Base-by-base conservation (phyloP, 2,797 vertebrate species). In the Myotis pilosus region DNA sequence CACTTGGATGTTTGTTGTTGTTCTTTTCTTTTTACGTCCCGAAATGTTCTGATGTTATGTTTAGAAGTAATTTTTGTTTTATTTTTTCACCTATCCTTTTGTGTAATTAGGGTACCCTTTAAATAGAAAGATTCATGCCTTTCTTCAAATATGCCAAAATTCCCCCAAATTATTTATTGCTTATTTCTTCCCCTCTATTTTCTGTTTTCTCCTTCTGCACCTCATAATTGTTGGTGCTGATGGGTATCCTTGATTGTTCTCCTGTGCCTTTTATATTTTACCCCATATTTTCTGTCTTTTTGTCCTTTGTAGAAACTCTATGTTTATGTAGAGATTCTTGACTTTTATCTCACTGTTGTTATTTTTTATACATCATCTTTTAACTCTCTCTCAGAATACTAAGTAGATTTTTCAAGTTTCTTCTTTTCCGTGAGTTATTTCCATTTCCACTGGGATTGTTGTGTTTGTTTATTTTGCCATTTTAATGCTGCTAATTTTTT, bases 401-500 rank as follows among this genome's bases (percentile, higher is more conserved):
- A 68, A 88, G n/a, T 85, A 66, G 23, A 53, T 44, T 72, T 91
- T n/a, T 75, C 12, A 44, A 38, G 25, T 62, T 95, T 74, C 25
- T 81, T 74, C 47, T 90, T 69, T 30, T 87, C 15, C 20, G 19
- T 41, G 23, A 72, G 2, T 87, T 91, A 55, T 86, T 85, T 95
- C 55, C 22, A 0, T 87, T 84, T 81, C 28, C 41, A 81, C 13
- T 55, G 11, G 28, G 41, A 76, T 90, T 91, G 8, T 41, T 88
- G 81, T 33, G 47, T 75, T 64, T 62, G 10, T 55, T 69, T 80
- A 55, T 82, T 80, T 64, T 83, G 8, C 80, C 7, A 47, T 57
- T 83, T 87, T 57, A 83, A 78, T 91, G 47, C 17, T 86, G 6
- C 19, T 95, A 49, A 30, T 87, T 83, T 95, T 92, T 82, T 76